Base-by-base conservation (phyloP, 2,888 invertebrate species). In the Thereva nobilitata region DNA sequence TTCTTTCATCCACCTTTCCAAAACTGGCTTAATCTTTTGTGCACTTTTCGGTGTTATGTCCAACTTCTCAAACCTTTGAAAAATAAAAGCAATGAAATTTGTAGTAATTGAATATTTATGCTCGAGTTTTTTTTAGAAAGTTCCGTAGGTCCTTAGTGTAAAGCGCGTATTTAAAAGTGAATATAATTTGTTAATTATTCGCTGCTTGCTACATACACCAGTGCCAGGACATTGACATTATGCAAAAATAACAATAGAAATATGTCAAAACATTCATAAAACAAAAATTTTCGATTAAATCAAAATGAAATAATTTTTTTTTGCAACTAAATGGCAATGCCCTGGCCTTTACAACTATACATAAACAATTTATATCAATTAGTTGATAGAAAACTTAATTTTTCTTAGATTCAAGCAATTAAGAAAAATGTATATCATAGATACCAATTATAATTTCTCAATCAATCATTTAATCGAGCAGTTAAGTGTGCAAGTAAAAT, bases 41-140 rank as follows among this genome's bases (percentile, higher is more conserved):
- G 97, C 97, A 86, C 97, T 97, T 86, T 97, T 97, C 80, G 97
- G 97, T 78, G 97, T 97, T 78, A 97, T 97, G 86, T 97, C 97
- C 85, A 97, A 86, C 86, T 97, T 97, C 86, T 97, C 97, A 88
- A 97, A 97, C 91, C 95, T 95, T 55, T 56, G 9, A 54, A 55
- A 49, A 37, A 4, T 66, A 49, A 44, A 44, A 54, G 53, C 10
- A 44, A 67, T 38, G 41, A 3, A 50, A 50, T 53, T 61, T 42
- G n/a, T 50, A 45, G n/a, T 9, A 12, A 61, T 4, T 42, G 8
- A 42, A 42, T 4, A 42, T 4, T 23, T 23, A 23, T 23, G 23
- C 23, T 23, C 23, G 23, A 23, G 23, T 1, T 23, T 23, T 23
- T 23, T 23, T 23, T n/a, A n/a, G n/a, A 23, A 23, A 2, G 23